Conservation (phyloP, 1,140 invertebrate genomes). For the Heliothis subflexa region DNA sequence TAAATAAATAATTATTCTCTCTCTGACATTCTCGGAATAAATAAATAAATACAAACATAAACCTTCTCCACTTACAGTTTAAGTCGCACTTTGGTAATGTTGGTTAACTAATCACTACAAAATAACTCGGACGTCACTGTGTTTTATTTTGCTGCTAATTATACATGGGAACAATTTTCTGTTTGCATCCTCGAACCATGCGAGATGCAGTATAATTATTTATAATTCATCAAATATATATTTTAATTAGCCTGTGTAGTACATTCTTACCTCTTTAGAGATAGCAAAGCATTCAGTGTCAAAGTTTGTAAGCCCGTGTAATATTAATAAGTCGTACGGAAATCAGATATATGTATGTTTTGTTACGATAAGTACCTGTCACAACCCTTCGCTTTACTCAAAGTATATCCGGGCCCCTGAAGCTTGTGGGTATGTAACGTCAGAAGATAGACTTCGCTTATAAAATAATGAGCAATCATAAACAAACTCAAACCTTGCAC, state of each 20-base stretch:
- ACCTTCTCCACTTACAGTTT: slow-evolving; percentile 24
- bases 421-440: not conserved
- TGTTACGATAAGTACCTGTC: not conserved
- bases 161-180: too few species aligned
- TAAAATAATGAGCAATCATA: slow-evolving; percentile 22
- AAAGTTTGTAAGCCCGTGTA: not conserved
- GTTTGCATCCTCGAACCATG: too few species aligned
- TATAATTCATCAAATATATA: too few species aligned
- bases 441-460: slow-evolving; percentile 7
- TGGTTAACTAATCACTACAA: slow-evolving; percentile 13
- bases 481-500: not conserved
- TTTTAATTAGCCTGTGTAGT: too few species aligned
- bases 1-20: slow-evolving; percentile 18
- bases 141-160: too few species aligned
- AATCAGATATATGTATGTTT: not conserved
- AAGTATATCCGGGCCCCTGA: not conserved
- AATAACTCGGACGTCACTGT: not conserved
- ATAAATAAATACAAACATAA: slow-evolving; percentile 45
- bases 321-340: not conserved
- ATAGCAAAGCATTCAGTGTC: not conserved
- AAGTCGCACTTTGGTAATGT: slow-evolving; percentile 41
- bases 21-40: slow-evolving; percentile 24
- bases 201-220: too few species aligned
- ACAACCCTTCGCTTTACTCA: not conserved
- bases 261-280: too few species aligned